phyloP scores from a whole-genome alignment of 92 coral and sea anemone species.

The Umimayanthus chanpuru region DNA sequence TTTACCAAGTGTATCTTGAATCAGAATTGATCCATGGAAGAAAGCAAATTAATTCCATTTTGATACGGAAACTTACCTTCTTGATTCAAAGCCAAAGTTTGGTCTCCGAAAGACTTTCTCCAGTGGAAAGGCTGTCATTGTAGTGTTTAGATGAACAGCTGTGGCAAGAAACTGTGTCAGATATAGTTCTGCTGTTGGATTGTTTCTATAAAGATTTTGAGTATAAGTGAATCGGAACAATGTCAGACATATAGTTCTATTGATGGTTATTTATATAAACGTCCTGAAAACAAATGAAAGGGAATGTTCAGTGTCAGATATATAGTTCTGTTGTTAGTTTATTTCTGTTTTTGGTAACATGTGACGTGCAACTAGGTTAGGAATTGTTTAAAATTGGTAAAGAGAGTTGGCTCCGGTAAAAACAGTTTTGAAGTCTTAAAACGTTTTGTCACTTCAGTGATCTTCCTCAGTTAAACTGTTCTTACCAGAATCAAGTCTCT shows the following conservation, averaged over 20 bases:
- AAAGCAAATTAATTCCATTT: background rate
- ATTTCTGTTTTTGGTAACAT: no score
- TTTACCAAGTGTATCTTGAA: background rate
- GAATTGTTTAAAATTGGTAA: no score
- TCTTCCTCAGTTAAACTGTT: no score
- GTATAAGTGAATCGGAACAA: background rate
- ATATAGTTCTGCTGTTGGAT: background rate
- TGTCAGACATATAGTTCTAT: background rate
- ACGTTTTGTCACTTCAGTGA: no score
- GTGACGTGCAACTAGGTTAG: no score
- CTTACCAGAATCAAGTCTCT: no score
- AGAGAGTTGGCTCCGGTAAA: no score
- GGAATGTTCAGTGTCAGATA: no score
- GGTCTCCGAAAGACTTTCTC: slow-evolving; percentile 95
- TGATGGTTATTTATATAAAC: background rate
- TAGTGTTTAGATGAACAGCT: slow-evolving; percentile 53
- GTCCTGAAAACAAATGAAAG: no score
- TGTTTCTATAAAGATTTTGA: background rate
- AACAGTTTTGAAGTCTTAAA: no score
- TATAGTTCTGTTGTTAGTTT: no score
- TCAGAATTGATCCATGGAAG: background rate
- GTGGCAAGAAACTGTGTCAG: background rate
- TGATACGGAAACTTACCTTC: slow-evolving; percentile 64
- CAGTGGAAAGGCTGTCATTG: slow-evolving; percentile 73
- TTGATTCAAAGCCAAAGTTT: slow-evolving; percentile 91